phyloP scores from a whole-genome alignment of 2,113 vertebrate species.

The Ptilonorhynchus violaceus region DNA sequence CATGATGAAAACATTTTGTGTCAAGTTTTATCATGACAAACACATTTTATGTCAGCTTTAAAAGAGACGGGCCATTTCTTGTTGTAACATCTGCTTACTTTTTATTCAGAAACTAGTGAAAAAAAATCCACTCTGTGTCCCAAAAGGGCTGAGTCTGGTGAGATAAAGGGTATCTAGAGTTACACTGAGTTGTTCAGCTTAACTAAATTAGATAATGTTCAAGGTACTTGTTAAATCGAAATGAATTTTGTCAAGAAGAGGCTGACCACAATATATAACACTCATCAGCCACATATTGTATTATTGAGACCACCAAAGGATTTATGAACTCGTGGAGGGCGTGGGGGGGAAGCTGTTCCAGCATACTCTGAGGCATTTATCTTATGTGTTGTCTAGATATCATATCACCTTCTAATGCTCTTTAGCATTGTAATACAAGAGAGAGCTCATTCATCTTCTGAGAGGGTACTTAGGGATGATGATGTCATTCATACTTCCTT shows the following conservation, averaged over 20 bases:
- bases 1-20: background rate
- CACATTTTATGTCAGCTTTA: background rate
- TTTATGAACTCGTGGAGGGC: slow-evolving; percentile 36
- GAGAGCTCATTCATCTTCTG: slow-evolving; percentile 68
- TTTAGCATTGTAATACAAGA: slow-evolving; percentile 76
- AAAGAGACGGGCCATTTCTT: slow-evolving; percentile 1
- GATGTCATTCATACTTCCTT: slow-evolving; percentile 80
- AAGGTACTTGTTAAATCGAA: slow-evolving; percentile 29
- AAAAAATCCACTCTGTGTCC: slow-evolving; percentile 8
- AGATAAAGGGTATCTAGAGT: background rate
- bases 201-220: slow-evolving; percentile 26
- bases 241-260: slow-evolving; percentile 31
- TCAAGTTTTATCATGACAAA: slow-evolving; percentile 5
- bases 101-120: slow-evolving; percentile 38
- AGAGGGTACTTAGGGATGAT: slow-evolving; percentile 68
- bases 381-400: slow-evolving; percentile 71
- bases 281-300: slow-evolving; percentile 24
- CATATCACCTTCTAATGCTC: slow-evolving; percentile 79
- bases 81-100: slow-evolving; percentile 23
- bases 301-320: slow-evolving; percentile 39
- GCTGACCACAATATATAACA: slow-evolving; percentile 23
- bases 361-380: slow-evolving; percentile 59
- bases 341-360: slow-evolving; percentile 28
- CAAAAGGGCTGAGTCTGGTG: background rate
- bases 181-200: background rate